Conservation (phyloP, 2,113 vertebrate species). For the Cyanistes caeruleus region DNA sequence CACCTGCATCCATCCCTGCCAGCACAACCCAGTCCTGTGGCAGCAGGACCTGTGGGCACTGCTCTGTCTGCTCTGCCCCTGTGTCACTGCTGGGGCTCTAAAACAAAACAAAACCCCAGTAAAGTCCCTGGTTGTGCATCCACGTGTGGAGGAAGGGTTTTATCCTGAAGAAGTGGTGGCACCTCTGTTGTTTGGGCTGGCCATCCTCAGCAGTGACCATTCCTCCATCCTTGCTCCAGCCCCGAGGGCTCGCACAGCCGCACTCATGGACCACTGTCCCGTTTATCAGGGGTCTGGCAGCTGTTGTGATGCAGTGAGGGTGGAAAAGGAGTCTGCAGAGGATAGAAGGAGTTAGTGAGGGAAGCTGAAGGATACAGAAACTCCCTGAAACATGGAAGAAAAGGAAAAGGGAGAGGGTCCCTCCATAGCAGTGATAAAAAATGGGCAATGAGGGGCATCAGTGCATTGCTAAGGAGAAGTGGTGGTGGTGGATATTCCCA, state of each 20-base stretch:
- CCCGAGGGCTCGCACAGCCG: rapidly evolving
- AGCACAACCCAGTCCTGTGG: background rate
- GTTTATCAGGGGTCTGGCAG: background rate
- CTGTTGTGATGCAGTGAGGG: rapidly evolving
- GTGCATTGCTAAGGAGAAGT: background rate
- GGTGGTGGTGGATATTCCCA: background rate
- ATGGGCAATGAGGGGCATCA: rapidly evolving
- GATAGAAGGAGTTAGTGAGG: background rate
- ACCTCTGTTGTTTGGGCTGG: rapidly evolving
- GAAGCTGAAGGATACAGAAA: background rate
- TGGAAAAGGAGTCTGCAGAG: background rate
- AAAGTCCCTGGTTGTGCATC: background rate
- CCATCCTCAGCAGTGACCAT: rapidly evolving
- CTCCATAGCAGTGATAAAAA: background rate
- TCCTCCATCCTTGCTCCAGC: rapidly evolving
- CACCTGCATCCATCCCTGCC: rapidly evolving
- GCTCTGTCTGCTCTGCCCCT: rapidly evolving
- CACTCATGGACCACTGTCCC: rapidly evolving
- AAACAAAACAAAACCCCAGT: background rate
- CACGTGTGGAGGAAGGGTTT: background rate
- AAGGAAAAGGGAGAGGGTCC: background rate
- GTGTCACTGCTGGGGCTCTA: background rate
- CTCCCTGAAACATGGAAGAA: background rate
- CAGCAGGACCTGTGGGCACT: rapidly evolving
- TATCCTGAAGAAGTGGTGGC: background rate